Conservation (phyloP, 1,140 invertebrate species). For the Maniola jurtina region DNA sequence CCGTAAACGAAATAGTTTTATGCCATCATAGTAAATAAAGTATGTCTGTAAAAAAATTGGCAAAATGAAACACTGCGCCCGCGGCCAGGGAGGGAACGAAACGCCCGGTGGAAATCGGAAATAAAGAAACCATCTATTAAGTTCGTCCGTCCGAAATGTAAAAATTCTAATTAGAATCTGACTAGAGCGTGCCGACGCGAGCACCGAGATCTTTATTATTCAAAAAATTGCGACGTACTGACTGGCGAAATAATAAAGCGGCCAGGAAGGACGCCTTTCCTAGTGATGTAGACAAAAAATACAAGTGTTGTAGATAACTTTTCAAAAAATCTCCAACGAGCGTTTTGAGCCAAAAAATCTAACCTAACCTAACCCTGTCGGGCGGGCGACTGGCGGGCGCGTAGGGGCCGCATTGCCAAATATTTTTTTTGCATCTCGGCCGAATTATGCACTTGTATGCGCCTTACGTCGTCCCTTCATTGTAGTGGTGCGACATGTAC, state of each 20-base stretch:
- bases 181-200: slow-evolving; percentile 46
- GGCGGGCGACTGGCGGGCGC: slow-evolving; percentile 75
- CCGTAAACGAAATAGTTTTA: slow-evolving; percentile 49
- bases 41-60: slow-evolving; percentile 45
- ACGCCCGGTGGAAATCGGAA: slow-evolving; percentile 49
- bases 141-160: slow-evolving; percentile 37
- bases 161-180: slow-evolving; percentile 64
- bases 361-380: slow-evolving; percentile 78
- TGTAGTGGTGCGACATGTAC: slow-evolving; percentile 76
- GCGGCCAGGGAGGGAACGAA: slow-evolving; percentile 47
- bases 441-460: slow-evolving; percentile 79
- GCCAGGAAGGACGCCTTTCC: slow-evolving; percentile 58
- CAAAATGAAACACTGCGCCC: slow-evolving; percentile 48
- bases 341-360: slow-evolving; percentile 78
- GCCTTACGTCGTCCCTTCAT: slow-evolving; percentile 77
- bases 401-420: slow-evolving; percentile 79
- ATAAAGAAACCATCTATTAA: slow-evolving; percentile 36
- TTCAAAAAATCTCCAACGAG: slow-evolving; percentile 72
- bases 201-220: slow-evolving; percentile 57
- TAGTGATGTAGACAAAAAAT: slow-evolving; percentile 61
- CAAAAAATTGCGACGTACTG: slow-evolving; percentile 70
- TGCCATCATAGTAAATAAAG: slow-evolving; percentile 46
- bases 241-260: slow-evolving; percentile 45
- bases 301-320: slow-evolving; percentile 58
- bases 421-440: slow-evolving; percentile 79